Conservation (phyloP, 2,113 vertebrate species). For the Albula glossodonta region DNA sequence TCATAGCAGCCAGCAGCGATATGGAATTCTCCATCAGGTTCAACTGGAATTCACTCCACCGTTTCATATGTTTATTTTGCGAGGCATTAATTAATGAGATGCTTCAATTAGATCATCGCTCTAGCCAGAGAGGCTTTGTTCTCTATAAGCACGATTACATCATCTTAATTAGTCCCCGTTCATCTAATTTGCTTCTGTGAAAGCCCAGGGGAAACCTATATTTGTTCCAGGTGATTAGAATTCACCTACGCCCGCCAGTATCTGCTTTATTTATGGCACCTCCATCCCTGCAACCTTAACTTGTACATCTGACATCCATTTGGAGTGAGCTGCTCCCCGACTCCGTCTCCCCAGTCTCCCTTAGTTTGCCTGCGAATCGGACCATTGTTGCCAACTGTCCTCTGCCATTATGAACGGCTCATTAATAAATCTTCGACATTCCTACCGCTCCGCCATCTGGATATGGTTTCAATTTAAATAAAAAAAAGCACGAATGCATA, state of each 20-base stretch:
- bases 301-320: constrained; percentile 20
- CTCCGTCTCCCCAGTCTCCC: neutral
- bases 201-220: constrained; percentile 66
- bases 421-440: constrained; percentile 22
- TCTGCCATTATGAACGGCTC: constrained; percentile 13
- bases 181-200: constrained; percentile 71
- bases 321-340: neutral
- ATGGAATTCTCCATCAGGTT: constrained; percentile 49
- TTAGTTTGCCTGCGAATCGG: neutral
- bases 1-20: constrained; percentile 41
- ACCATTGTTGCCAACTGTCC: constrained; percentile 21
- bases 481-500: constrained; percentile 18
- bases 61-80: constrained; percentile 71
- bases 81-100: constrained; percentile 74
- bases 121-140: constrained; percentile 70
- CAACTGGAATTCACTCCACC: constrained; percentile 59
- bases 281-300: neutral
- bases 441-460: constrained; percentile 12
- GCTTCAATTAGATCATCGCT: constrained; percentile 75
- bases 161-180: constrained; percentile 74
- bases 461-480: neutral
- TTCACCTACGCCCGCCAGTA: constrained; percentile 65
- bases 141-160: constrained; percentile 73
- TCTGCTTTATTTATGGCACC: constrained; percentile 1
- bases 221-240: constrained; percentile 78